Evolutionary conservation across 92 coral and sea anemone genomes (phyloP).

Genomic region (Meandrina meandrites): DNA sequence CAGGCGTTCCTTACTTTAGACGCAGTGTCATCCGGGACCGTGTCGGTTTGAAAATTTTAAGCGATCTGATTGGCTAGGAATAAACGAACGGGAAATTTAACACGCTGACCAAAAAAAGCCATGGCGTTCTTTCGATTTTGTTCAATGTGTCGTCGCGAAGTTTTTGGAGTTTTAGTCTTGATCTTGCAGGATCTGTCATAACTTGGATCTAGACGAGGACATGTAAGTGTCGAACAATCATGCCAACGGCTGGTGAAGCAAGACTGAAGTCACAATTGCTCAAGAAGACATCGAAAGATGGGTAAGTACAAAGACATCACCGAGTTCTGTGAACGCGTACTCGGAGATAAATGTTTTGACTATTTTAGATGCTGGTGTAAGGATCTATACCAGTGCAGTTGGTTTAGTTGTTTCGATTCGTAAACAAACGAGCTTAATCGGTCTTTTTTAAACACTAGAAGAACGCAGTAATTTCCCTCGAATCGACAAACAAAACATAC

Average conservation of each 20-base stretch:
- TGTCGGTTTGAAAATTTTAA: slow-evolving; percentile 5
- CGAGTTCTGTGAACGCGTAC: no score
- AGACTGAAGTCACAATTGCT: slow-evolving; percentile 13
- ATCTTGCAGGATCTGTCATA: neutral
- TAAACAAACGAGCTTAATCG: neutral
- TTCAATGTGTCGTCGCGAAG: neutral
- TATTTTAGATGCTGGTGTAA: neutral
- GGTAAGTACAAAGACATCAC: neutral
- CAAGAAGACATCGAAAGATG: slow-evolving; percentile 19
- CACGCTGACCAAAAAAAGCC: slow-evolving; percentile 15
- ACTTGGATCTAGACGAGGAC: neutral
- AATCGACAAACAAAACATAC: no score
- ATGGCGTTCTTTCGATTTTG: slow-evolving; percentile 8
- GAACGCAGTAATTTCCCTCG: neutral
- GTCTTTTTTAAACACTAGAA: neutral
- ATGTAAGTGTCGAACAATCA: slow-evolving; percentile 19
- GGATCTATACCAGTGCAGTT: neutral
- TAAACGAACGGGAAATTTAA: slow-evolving; percentile 51
- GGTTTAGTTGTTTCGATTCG: neutral
- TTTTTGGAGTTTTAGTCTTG: neutral
- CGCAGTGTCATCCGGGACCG: slow-evolving; percentile 37
- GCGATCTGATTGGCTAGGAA: slow-evolving; percentile 41
- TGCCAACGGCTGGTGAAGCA: slow-evolving; percentile 54
- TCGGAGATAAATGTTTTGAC: no score
- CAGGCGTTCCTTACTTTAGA: slow-evolving; percentile 9